phyloP scores from a whole-genome alignment of 2,797 vertebrate species.

The Spinibarbus caldwelli region DNA sequence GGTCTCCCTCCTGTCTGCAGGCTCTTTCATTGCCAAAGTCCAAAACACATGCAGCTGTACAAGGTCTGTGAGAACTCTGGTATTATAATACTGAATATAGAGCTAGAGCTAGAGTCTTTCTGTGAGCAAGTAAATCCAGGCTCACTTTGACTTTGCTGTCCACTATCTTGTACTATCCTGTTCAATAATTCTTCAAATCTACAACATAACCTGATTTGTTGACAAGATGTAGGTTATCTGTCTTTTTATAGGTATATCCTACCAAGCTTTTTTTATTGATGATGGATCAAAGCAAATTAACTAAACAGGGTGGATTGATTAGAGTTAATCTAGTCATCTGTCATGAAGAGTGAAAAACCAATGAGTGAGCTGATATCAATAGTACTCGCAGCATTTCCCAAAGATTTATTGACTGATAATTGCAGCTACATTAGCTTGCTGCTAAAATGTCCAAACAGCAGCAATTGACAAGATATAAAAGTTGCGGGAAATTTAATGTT shows the following conservation, averaged over 20 bases:
- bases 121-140: not conserved
- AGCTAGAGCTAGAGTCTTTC: not conserved
- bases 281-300: too few relatives aligned
- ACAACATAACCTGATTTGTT: too few relatives aligned
- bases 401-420: not conserved
- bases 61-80: not conserved
- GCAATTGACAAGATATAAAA: not conserved
- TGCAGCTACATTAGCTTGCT: not conserved
- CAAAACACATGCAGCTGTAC: not conserved
- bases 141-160: not conserved
- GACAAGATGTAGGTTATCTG: too few relatives aligned
- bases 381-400: not conserved
- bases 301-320: conserved; percentile 26
- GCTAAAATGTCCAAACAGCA: not conserved
- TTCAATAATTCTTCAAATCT: too few relatives aligned
- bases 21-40: too few relatives aligned
- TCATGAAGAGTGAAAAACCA: not conserved
- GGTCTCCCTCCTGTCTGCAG: not conserved
- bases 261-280: too few relatives aligned
- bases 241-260: too few relatives aligned
- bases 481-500: not conserved
- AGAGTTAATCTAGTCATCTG: not conserved
- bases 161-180: too few relatives aligned
- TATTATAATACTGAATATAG: not conserved
- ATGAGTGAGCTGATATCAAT: not conserved